phyloP scores from a whole-genome alignment of 2,113 vertebrate species.

The Misgurnus mizolepis region DNA sequence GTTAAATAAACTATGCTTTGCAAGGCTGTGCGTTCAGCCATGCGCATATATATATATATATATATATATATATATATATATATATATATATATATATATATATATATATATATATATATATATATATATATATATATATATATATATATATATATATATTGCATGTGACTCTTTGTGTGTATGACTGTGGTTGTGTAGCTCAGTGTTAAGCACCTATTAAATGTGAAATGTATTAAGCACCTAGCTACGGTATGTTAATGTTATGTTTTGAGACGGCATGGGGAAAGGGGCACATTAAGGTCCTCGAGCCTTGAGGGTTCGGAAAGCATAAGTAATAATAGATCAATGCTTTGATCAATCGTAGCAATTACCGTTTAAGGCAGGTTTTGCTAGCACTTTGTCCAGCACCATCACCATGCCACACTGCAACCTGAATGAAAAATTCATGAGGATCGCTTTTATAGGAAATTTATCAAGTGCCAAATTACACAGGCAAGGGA shows the following conservation, averaged over 20 bases:
- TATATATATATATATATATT: too few relatives aligned
- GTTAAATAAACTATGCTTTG: too few relatives aligned
- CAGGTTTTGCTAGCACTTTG: conserved; percentile 23
- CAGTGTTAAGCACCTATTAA: conserved; percentile 22
- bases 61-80: too few relatives aligned
- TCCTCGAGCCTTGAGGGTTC: neutral
- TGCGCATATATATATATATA: too few relatives aligned
- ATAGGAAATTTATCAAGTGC: conserved; percentile 47
- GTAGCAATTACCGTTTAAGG: conserved; percentile 38
- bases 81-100: too few relatives aligned
- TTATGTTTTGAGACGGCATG: conserved; percentile 1
- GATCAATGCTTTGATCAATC: conserved; percentile 51
- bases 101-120: too few relatives aligned
- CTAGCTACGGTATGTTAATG: conserved; percentile 8
- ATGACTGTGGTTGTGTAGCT: neutral
- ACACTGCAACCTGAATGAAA: conserved; percentile 49
- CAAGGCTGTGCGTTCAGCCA: too few relatives aligned
- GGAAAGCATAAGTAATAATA: conserved; percentile 28
- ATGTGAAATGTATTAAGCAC: conserved; percentile 13
- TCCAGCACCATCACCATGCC: conserved; percentile 40
- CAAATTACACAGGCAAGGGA: conserved; percentile 44
- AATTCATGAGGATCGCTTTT: conserved; percentile 57
- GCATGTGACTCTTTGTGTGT: neutral
- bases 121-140: too few relatives aligned
- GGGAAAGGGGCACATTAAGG: neutral